phyloP scores from a whole-genome alignment of 2,888 invertebrate species.

The Tetragonisca angustula region DNA sequence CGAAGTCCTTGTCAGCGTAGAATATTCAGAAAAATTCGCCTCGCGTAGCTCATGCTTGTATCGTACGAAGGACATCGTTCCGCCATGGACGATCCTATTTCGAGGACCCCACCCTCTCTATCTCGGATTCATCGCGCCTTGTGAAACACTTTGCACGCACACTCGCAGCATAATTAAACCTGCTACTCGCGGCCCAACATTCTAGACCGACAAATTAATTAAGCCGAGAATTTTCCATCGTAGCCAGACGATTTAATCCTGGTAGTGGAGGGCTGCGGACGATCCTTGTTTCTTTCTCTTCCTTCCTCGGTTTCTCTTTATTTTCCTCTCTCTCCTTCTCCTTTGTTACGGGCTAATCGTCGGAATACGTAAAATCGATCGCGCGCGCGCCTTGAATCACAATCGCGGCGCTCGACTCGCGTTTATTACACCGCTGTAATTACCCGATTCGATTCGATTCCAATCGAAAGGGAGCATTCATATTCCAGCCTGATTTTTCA shows the following conservation, averaged over 20 bases:
- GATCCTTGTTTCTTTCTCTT: not conserved
- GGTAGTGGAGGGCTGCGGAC: not conserved
- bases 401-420: constrained; percentile 12
- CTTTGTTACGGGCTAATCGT: constrained; percentile 38
- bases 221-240: constrained; percentile 16
- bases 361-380: constrained; percentile 58
- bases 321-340: too few species aligned
- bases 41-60: not conserved
- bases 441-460: constrained; percentile 5
- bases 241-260: constrained; percentile 37
- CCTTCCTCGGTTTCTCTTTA: too few species aligned
- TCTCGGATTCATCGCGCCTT: constrained; percentile 9
- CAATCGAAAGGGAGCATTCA: not conserved
- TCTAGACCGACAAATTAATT: constrained; percentile 30
- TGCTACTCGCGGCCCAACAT: constrained; percentile 19
- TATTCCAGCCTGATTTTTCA: constrained; percentile 11
- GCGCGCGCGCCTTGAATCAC: constrained; percentile 34
- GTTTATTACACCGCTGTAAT: constrained; percentile 50
- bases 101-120: not conserved
- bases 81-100: constrained; percentile 13
- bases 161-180: constrained; percentile 43
- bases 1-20: not conserved
- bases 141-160: constrained; percentile 27
- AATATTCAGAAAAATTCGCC: constrained; percentile 10
- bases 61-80: not conserved